Percentiles rank a stretch among this genome's conserved stretches.
These are phyloP conservation scores for Saimiri boliviensis DNA, from an alignment of 2,113 vertebrate species.

Conservation along the genomic window DNA sequence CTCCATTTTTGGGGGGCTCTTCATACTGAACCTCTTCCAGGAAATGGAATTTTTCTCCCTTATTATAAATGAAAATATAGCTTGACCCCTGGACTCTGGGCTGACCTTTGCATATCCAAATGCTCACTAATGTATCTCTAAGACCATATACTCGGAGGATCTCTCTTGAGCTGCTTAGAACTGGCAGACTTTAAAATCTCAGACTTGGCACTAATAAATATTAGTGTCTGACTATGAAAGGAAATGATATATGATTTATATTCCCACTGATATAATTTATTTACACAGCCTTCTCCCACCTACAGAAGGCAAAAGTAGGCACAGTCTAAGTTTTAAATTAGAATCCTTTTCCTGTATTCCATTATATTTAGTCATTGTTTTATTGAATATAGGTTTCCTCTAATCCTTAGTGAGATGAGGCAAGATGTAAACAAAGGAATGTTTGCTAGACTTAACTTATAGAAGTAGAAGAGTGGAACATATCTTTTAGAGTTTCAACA, in stretches of 20 bases:
- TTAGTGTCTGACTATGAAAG: not conserved
- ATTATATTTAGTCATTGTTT: conserved; percentile 1
- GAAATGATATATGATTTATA: not conserved
- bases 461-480: not conserved
- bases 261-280: not conserved
- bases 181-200: not conserved
- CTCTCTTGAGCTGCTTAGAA: not conserved
- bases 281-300: not conserved
- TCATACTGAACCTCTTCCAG: not conserved
- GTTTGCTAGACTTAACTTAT: not conserved
- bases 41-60: not conserved
- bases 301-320: conserved; percentile 1
- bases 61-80: not conserved
- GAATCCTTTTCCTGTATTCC: conserved; percentile 6
- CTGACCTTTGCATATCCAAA: not conserved
- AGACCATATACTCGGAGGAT: not conserved
- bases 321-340: not conserved
- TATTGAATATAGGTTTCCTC: not conserved
- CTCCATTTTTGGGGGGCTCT: not conserved
- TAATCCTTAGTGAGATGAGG: conserved; percentile 17
- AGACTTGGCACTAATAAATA: not conserved
- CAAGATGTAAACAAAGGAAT: not conserved
- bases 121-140: not conserved
- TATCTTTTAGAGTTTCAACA: not conserved
- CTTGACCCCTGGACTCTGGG: not conserved